Percentiles rank a stretch among this genome's conserved stretches.
Evolutionary conservation across 1,140 invertebrate species (phyloP).

Genomic region (Trichonephila inaurata): DNA sequence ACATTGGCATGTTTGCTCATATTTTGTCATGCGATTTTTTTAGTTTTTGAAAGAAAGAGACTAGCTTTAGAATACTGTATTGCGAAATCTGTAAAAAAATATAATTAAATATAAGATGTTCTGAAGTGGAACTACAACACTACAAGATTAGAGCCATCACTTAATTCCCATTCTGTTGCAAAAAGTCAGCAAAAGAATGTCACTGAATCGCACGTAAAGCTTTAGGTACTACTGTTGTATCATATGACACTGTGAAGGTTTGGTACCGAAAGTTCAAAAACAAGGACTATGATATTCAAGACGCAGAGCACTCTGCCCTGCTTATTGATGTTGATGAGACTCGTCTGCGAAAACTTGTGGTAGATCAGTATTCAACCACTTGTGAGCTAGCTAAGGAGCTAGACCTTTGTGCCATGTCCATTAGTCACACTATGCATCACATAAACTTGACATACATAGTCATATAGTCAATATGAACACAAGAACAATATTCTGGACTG

Average conservation of each 20-base stretch:
- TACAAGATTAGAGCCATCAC: too few relatives aligned
- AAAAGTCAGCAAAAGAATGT: not conserved
- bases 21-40: not conserved
- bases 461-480: not conserved
- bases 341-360: not conserved
- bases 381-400: not conserved
- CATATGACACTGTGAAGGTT: too few relatives aligned
- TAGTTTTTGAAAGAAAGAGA: not conserved
- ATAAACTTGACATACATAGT: constrained; percentile 28
- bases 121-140: not conserved
- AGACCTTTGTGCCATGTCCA: not conserved
- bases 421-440: not conserved
- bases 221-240: too few relatives aligned
- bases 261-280: too few relatives aligned
- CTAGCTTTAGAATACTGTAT: not conserved
- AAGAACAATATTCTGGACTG: not conserved
- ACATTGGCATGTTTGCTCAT: not conserved
- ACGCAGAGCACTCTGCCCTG: not conserved
- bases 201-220: not conserved
- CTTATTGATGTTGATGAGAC: not conserved
- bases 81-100: not conserved
- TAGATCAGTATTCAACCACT: constrained; percentile 43
- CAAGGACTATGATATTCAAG: not conserved
- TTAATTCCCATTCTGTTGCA: not conserved
- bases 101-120: not conserved